Conservation (phyloP, 2,888 invertebrate species). For the Scrobipalpa costella region DNA sequence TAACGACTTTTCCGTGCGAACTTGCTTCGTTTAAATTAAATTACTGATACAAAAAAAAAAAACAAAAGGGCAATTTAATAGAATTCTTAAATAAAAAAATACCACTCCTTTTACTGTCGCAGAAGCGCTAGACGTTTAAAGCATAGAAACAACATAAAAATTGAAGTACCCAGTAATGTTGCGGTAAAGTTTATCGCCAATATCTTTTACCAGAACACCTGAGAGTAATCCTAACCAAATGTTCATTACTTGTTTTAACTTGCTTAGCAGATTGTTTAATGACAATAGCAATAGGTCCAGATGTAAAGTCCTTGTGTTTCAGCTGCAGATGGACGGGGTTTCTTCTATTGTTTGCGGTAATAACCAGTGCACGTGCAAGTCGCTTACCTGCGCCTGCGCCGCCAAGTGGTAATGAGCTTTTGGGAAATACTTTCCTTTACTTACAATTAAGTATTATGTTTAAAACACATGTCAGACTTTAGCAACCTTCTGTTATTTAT, state of each 20-base stretch:
- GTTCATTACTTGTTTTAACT: constrained; percentile 8
- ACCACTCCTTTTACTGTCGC: no score
- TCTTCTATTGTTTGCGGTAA: constrained; percentile 24
- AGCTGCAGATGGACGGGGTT: constrained; percentile 25
- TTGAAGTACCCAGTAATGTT: no score
- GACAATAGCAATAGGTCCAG: constrained; percentile 14
- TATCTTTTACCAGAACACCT: constrained; percentile 5
- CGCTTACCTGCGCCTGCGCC: constrained; percentile 23
- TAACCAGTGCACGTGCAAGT: constrained; percentile 26
- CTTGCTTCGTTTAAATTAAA: constrained; percentile 13
- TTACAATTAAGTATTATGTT: background rate
- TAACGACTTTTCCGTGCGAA: constrained; percentile 18
- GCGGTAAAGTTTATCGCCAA: no score
- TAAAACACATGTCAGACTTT: constrained; percentile 9
- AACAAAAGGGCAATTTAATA: background rate
- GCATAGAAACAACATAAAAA: no score
- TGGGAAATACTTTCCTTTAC: constrained; percentile 16
- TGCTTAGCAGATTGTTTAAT: constrained; percentile 1
- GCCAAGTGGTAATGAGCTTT: constrained; percentile 9
- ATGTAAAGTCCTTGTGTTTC: constrained; percentile 4
- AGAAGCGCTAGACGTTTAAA: no score
- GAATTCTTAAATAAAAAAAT: background rate
- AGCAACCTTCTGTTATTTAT: no score
- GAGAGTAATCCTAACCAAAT: constrained; percentile 18
- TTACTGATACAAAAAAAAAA: constrained; percentile 2